Evolutionary conservation across 2,888 invertebrate species (phyloP).

Genomic region (Lacanobia oleracea): DNA sequence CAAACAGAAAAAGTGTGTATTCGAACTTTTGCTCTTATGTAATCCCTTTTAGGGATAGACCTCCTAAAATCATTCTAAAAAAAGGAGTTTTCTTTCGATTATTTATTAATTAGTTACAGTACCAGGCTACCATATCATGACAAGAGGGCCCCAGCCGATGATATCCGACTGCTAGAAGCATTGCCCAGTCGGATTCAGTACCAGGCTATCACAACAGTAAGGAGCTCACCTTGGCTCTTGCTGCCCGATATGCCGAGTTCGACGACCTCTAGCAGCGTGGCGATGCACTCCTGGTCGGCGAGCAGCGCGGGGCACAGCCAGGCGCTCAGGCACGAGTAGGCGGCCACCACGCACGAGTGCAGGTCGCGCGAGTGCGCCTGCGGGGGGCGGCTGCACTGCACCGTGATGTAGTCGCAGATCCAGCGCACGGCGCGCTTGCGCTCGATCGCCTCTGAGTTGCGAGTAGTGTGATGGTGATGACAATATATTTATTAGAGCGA

Average conservation of each 20-base stretch:
- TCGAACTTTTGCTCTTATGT: background rate
- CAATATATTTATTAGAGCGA: too few species aligned
- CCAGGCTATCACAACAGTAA: slow-evolving; percentile 6
- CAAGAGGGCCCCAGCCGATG: background rate
- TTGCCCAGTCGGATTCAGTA: background rate
- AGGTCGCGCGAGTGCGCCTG: slow-evolving; percentile 98
- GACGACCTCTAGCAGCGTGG: slow-evolving; percentile 98
- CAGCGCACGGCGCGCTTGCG: slow-evolving; percentile 98
- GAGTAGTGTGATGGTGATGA: too few species aligned
- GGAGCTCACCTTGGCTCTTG: slow-evolving; percentile 92
- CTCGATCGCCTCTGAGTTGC: slow-evolving; percentile 94
- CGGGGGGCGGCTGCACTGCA: slow-evolving; percentile 98
- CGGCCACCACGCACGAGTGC: slow-evolving; percentile 98
- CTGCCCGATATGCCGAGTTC: slow-evolving; percentile 99
- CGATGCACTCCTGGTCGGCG: slow-evolving; percentile 97
- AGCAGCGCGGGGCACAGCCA: slow-evolving; percentile 98
- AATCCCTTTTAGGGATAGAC: background rate
- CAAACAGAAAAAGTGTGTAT: background rate
- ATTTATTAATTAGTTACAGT: background rate
- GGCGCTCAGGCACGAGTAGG: slow-evolving; percentile 97
- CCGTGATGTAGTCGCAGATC: slow-evolving; percentile 99
- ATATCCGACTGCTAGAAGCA: background rate
- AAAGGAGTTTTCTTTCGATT: background rate
- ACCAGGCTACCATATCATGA: background rate
- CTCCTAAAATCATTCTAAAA: background rate